These are phyloP conservation scores for Otolemur garnettii DNA, from an alignment of 2,113 vertebrate species.

Conservation along the genomic window DNA sequence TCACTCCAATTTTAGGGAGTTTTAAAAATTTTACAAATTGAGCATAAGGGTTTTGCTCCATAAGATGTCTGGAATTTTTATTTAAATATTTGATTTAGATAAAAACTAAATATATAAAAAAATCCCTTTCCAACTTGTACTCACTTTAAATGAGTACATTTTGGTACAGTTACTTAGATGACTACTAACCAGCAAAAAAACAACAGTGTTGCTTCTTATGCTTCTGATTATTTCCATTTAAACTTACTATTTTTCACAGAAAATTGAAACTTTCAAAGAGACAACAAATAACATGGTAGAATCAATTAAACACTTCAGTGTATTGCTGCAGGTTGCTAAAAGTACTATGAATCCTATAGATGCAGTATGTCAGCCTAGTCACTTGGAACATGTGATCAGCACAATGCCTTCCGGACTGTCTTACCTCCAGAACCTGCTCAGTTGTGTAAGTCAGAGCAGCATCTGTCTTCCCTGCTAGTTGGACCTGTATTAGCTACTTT, in stretches of 20 bases:
- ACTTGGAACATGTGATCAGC: too few species aligned
- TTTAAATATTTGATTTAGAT: conserved; percentile 29
- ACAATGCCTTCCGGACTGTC: too few species aligned
- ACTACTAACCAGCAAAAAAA: conserved; percentile 33
- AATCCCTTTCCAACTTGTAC: background rate
- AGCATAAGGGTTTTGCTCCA: background rate
- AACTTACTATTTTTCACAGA: conserved; percentile 89
- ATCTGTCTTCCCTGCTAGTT: too few species aligned
- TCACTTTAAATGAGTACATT: conserved; percentile 49
- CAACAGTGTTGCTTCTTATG: background rate
- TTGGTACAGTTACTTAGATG: conserved; percentile 56
- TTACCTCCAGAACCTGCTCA: too few species aligned
- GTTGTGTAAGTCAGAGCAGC: too few species aligned
- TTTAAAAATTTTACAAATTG: background rate
- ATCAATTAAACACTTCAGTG: conserved; percentile 99
- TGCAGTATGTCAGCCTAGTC: too few species aligned
- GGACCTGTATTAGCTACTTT: too few species aligned
- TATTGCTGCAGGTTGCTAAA: conserved; percentile 99
- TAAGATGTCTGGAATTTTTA: conserved; percentile 51
- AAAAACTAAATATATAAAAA: background rate
- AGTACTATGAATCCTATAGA: too few species aligned
- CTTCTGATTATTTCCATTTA: conserved; percentile 76
- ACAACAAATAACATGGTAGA: conserved; percentile 99
- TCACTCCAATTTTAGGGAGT: background rate
- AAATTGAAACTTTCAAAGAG: conserved; percentile 97